These are phyloP conservation scores for Pristiophorus japonicus DNA, from an alignment of 2,113 vertebrate genomes.

Conservation along the genomic window DNA sequence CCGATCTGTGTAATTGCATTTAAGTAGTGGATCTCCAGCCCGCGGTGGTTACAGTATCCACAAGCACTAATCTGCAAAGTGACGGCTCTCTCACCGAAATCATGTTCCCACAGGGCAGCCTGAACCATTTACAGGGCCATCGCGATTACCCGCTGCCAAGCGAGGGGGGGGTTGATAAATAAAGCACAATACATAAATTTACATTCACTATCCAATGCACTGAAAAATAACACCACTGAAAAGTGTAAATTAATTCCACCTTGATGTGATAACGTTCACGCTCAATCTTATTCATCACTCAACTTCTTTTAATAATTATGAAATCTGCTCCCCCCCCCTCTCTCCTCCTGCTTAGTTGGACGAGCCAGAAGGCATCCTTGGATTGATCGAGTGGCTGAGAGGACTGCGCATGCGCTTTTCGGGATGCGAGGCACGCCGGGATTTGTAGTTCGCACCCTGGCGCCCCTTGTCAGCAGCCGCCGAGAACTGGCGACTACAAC, in stretches of 20 bases:
- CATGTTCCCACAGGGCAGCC: constrained; percentile 25
- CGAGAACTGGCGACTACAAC: neutral
- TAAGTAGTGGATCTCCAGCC: neutral
- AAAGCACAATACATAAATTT: neutral
- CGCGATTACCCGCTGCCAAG: neutral
- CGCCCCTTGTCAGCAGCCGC: no score
- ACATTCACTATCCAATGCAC: neutral
- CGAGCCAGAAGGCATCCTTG: neutral
- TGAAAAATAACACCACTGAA: neutral
- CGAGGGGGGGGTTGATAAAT: neutral
- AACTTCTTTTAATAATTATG: neutral
- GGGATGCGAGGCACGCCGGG: neutral
- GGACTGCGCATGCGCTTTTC: neutral
- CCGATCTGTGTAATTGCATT: neutral
- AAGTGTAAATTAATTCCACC: no score
- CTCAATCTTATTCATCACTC: no score
- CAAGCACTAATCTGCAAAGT: constrained; percentile 26
- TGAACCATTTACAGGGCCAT: neutral
- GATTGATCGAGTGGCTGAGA: neutral
- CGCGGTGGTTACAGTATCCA: constrained; percentile 30
- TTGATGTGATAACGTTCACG: no score
- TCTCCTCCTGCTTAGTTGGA: neutral
- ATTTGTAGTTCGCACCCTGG: neutral
- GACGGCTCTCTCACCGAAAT: neutral
- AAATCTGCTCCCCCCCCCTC: neutral